phyloP scores from a whole-genome alignment of 2,113 vertebrate species.

The Machaerirhynchus nigripectus region DNA sequence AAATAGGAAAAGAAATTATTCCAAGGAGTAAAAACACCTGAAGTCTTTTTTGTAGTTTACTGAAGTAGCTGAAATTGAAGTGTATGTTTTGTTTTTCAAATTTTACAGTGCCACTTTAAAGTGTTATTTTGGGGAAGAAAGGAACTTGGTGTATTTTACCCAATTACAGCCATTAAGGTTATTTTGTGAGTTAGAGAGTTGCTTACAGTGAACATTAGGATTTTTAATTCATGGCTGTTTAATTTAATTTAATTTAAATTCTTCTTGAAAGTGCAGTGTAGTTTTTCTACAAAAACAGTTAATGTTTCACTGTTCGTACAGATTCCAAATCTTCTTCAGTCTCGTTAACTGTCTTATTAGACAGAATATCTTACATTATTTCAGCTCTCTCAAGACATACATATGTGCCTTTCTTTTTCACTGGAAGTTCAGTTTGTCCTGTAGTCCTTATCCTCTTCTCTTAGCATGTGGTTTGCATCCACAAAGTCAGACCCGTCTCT shows the following conservation, averaged over 20 bases:
- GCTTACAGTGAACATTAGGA: neutral
- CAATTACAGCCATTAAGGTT: rapidly evolving
- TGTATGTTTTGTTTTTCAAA: neutral
- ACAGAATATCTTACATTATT: neutral
- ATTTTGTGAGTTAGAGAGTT: neutral
- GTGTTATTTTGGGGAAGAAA: neutral
- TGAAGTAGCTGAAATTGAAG: neutral
- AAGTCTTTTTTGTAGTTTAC: neutral
- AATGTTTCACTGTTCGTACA: neutral
- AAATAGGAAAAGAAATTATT: neutral
- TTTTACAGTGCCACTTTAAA: neutral
- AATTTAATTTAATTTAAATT: neutral
- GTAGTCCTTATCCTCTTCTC: neutral
- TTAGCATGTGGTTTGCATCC: neutral
- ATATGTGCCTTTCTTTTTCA: neutral
- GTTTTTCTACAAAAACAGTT: neutral
- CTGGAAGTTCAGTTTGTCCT: neutral
- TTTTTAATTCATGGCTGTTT: neutral
- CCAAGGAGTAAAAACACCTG: neutral
- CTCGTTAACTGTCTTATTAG: neutral
- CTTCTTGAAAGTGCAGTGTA: neutral
- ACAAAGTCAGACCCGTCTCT: neutral
- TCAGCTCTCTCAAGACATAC: neutral
- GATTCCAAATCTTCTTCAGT: neutral
- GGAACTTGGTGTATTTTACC: neutral